phyloP scores from a whole-genome alignment of 2,797 vertebrate species.

The Poecilia picta region DNA sequence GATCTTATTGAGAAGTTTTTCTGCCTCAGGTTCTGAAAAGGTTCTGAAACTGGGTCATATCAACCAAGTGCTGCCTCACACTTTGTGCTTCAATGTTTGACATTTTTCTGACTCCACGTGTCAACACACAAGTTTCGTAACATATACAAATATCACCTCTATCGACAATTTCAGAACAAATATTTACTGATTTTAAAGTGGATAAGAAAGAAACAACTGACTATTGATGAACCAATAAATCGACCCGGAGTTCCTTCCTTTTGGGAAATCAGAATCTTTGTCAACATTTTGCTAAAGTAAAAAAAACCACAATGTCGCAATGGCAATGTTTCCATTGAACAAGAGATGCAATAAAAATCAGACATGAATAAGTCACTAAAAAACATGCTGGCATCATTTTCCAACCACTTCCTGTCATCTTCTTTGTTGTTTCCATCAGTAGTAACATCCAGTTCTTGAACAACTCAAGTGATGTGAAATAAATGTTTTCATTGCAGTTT shows the following conservation, averaged over 20 bases:
- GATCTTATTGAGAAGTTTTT: background rate
- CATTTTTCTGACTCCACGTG: background rate
- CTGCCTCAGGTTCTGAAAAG: background rate
- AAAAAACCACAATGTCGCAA: no score
- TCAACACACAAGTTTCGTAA: background rate
- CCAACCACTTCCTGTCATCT: no score
- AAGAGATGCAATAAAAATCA: no score
- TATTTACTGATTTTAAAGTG: background rate
- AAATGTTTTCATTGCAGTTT: no score
- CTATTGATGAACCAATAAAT: background rate
- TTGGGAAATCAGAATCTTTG: background rate
- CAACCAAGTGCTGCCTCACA: background rate
- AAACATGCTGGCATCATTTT: no score
- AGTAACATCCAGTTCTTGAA: no score
- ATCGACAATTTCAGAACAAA: background rate
- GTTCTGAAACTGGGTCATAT: background rate
- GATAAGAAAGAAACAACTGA: background rate
- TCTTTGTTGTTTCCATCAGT: no score
- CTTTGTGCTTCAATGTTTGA: background rate
- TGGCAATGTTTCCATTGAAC: no score
- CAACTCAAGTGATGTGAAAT: no score
- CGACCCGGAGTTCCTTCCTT: no score
- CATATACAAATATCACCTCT: background rate
- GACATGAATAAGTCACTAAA: no score
- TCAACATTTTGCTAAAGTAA: no score